phyloP scores from a whole-genome alignment of 2,888 invertebrate species.

The Taphrorychus bicolor region DNA sequence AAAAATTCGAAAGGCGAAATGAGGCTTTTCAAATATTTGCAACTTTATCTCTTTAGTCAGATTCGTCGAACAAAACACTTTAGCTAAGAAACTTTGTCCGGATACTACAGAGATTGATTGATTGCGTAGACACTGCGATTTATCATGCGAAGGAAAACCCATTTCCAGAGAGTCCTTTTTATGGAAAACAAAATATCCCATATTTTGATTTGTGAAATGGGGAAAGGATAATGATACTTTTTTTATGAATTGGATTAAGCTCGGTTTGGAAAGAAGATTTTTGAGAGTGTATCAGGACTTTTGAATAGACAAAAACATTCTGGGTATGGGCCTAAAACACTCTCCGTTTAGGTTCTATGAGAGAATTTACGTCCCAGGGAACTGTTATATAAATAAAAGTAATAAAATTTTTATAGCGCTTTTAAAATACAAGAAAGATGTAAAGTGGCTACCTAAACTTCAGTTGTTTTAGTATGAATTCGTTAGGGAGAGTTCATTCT shows the following conservation, averaged over 20 bases:
- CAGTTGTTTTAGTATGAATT: no score
- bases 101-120: slow-evolving; percentile 30
- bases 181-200: not conserved
- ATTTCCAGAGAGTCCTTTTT: not conserved
- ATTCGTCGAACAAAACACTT: slow-evolving; percentile 37
- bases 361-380: no score
- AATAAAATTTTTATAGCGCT: no score
- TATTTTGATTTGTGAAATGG: not conserved
- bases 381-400: no score
- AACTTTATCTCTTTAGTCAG: slow-evolving; percentile 34
- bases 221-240: not conserved
- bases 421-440: no score
- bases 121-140: slow-evolving; percentile 26
- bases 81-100: slow-evolving; percentile 33
- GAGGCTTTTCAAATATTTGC: slow-evolving; percentile 20
- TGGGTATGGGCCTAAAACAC: no score
- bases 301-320: no score
- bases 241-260: not conserved
- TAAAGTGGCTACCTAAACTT: no score
- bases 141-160: slow-evolving; percentile 19
- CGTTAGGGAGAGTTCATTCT: no score
- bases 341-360: no score
- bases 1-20: slow-evolving; percentile 13
- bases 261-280: not conserved
- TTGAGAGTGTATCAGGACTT: no score